phyloP scores from a whole-genome alignment of 2,113 vertebrate genomes.

The Hypomesus transpacificus region DNA sequence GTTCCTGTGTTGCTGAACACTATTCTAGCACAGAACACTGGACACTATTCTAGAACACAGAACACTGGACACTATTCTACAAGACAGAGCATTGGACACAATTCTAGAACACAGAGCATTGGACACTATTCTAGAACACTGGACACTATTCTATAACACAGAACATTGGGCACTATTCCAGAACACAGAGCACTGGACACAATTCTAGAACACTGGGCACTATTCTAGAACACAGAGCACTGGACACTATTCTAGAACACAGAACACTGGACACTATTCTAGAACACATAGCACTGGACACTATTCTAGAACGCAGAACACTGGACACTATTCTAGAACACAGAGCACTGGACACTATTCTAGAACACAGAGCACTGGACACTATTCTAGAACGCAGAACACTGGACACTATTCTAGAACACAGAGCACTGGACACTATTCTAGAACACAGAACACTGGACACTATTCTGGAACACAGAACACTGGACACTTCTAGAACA shows the following conservation, averaged over 20 bases:
- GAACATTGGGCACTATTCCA: neutral
- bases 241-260: slow-evolving; percentile 37
- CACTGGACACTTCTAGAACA: slow-evolving; percentile 31
- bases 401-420: neutral
- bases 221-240: neutral
- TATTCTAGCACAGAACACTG: slow-evolving; percentile 22
- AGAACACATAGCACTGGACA: too few relatives aligned
- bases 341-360: slow-evolving; percentile 27
- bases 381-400: slow-evolving; percentile 28
- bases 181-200: slow-evolving; percentile 19
- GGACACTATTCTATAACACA: slow-evolving; percentile 33
- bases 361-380: slow-evolving; percentile 37
- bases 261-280: neutral
- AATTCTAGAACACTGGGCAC: slow-evolving; percentile 24
- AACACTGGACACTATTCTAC: slow-evolving; percentile 32
- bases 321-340: neutral
- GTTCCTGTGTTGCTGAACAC: slow-evolving; percentile 33
- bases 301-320: slow-evolving; percentile 27
- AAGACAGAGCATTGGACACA: slow-evolving; percentile 32
- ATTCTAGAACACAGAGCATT: slow-evolving; percentile 31
- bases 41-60: slow-evolving; percentile 33
- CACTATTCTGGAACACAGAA: slow-evolving; percentile 29
- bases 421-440: slow-evolving; percentile 17
- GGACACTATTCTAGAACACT: slow-evolving; percentile 35
- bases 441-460: slow-evolving; percentile 8